phyloP scores from a whole-genome alignment of 2,797 vertebrate species.

The Nyctibius grandis region DNA sequence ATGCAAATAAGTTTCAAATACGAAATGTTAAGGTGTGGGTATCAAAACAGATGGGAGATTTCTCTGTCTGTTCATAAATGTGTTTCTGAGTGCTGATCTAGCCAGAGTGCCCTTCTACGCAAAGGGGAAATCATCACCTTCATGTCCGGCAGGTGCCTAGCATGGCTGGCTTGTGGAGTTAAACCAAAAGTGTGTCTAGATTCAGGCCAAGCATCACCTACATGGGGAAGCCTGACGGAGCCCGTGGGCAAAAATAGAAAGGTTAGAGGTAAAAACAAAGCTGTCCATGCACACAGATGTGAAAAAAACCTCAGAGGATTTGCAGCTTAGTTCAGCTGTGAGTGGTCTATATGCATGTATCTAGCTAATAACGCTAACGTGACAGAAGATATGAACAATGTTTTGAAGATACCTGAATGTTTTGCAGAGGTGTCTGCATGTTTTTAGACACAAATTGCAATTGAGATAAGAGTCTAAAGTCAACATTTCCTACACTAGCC shows the following conservation, averaged over 20 bases:
- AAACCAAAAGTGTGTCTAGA: background rate
- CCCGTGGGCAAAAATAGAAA: slow-evolving; percentile 51
- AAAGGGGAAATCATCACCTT: slow-evolving; percentile 34
- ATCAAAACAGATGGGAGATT: background rate
- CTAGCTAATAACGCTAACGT: background rate
- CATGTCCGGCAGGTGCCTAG: background rate
- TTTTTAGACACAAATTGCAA: background rate
- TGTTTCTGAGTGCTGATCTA: slow-evolving; percentile 6
- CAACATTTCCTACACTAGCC: background rate
- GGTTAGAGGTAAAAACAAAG: slow-evolving; percentile 44
- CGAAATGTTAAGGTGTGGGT: background rate
- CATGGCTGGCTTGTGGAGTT: background rate
- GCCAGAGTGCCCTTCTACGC: background rate
- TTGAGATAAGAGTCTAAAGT: background rate
- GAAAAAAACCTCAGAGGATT: background rate
- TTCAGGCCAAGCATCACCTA: slow-evolving; percentile 7
- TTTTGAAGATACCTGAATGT: background rate
- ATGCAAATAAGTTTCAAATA: background rate
- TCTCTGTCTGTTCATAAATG: background rate
- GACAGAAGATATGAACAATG: background rate
- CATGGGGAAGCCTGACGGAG: slow-evolving; percentile 1
- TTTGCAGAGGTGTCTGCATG: background rate
- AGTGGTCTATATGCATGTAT: background rate
- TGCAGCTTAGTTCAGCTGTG: background rate
- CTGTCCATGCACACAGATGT: background rate